These are phyloP conservation scores for Macrotis lagotis DNA, from an alignment of 2,113 vertebrate species.

Conservation along the genomic window DNA sequence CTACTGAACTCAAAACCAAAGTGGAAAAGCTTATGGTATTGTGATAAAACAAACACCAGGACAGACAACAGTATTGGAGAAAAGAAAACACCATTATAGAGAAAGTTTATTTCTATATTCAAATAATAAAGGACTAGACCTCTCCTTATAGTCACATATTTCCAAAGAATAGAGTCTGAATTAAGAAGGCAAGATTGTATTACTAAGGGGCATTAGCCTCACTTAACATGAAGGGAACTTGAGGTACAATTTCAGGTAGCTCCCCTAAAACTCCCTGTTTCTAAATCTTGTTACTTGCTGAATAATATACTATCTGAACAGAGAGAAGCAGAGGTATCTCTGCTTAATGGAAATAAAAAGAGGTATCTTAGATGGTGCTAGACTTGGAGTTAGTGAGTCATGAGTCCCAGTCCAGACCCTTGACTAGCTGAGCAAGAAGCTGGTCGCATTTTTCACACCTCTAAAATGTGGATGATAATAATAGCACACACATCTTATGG, in stretches of 20 bases:
- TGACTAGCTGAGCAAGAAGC: not conserved
- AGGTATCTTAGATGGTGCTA: not conserved
- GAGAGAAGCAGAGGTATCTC: not conserved
- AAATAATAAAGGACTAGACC: not conserved
- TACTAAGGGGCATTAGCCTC: not conserved
- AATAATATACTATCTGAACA: not conserved
- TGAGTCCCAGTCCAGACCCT: not conserved
- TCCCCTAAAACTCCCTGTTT: not conserved
- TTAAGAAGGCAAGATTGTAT: not conserved
- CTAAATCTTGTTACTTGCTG: not conserved
- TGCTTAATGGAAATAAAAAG: not conserved
- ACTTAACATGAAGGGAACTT: not conserved
- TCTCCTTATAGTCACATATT: not conserved
- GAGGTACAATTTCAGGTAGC: too few species aligned
- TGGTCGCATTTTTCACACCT: not conserved
- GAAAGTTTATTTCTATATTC: not conserved
- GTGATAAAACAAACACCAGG: too few species aligned
- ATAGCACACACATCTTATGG: not conserved
- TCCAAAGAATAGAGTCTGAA: constrained; percentile 8
- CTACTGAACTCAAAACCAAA: not conserved
- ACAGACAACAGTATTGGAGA: too few species aligned
- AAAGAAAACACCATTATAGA: not conserved
- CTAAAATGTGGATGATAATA: not conserved
- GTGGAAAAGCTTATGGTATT: not conserved
- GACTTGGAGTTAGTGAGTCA: not conserved